Conservation (phyloP, 2,797 vertebrate species). For the Emys orbicularis region DNA sequence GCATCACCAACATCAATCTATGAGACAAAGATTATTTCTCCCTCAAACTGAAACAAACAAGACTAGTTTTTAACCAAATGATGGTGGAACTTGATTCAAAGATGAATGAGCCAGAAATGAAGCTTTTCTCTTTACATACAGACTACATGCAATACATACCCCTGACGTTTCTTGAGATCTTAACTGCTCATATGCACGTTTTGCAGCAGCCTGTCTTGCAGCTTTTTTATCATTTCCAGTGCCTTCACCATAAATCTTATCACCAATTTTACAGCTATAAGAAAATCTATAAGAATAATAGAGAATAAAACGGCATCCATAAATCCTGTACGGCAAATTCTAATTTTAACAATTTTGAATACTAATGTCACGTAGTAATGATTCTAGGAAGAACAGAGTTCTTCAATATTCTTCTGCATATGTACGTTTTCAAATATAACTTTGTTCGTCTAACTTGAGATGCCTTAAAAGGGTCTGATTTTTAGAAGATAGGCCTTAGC, state of each 20-base stretch:
- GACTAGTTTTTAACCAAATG: background rate
- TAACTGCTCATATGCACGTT: slow-evolving; percentile 33
- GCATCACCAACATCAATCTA: background rate
- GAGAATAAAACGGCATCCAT: background rate
- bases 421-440: background rate
- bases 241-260: background rate
- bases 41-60: background rate
- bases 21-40: background rate
- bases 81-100: slow-evolving; percentile 1
- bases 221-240: slow-evolving; percentile 19
- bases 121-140: background rate
- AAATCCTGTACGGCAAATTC: background rate
- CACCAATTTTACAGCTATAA: slow-evolving; percentile 49
- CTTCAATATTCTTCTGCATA: background rate
- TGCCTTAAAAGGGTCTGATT: background rate
- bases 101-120: background rate
- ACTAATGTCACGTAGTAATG: background rate
- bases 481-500: background rate
- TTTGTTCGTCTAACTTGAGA: background rate
- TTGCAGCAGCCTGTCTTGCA: slow-evolving; percentile 78
- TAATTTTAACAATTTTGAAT: background rate
- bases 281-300: slow-evolving; percentile 65
- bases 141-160: slow-evolving; percentile 39
- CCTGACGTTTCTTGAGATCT: accelerated
- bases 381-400: background rate